Base-by-base conservation (phyloP, 2,888 invertebrate genomes). In the Epirrhoe alternata region DNA sequence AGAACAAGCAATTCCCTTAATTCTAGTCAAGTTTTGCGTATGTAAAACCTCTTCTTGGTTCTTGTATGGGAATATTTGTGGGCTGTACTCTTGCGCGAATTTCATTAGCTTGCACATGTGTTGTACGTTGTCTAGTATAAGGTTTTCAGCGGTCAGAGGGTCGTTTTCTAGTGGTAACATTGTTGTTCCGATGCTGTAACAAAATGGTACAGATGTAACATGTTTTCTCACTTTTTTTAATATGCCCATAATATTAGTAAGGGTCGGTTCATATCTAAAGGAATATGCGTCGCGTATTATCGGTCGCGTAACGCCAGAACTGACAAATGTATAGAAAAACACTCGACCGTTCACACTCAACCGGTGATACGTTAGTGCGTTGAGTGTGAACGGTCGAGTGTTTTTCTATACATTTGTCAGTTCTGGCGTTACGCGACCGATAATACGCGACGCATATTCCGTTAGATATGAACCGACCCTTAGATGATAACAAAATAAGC, bases 101-200 rank as follows among this genome's bases (percentile, higher is more conserved):
- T 81, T 85, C 69, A 87, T 84, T 42, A 88, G 58, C 33, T 87
- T 87, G 71, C 93, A 94, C 61, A 85, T 83, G 69, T 92, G 90
- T 68, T 86, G 85, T 0, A 91, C 77, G 64, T 84, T 84, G 0
- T 87, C 85, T 72, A 88, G 87, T 72, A 89, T 76, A 0, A 96
- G 85, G 70, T 94, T 94, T 57, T 89, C 87, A 0, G 95, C 85
- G 0, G 95, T 94, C 49, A 90, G 80, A 0, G 89, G 88, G 79
- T 95, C 95, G 56, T 91, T 87, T 71, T 93, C 90, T 6, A 80
- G 74, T 0, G 88, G 87, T 10, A 91, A 75, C 89, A 93, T 94
- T 70, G 94, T 90, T 50, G 92, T 93, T 80, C 85, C 82, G 65
- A 86, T 77, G 69, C 94, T 93, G 80, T 35, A 83, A 84, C 4